Conservation (phyloP, 2,797 vertebrate species). For the Chelon labrosus region DNA sequence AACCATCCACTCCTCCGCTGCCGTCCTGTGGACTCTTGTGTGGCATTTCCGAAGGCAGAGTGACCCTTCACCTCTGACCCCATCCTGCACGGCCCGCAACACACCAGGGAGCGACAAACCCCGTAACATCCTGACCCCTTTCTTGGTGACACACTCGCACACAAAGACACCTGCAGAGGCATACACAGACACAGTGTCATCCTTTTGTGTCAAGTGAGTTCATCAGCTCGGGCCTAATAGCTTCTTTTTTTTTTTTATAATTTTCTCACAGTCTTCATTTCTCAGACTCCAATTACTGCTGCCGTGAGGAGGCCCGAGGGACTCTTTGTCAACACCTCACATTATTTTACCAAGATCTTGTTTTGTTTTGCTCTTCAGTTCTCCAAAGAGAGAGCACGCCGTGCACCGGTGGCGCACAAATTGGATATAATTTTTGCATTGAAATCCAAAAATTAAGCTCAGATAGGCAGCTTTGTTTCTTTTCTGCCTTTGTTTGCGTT, state of each 20-base stretch:
- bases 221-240: constrained; percentile 10
- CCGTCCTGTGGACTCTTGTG: constrained; percentile 33
- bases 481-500: constrained; percentile 29
- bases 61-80: constrained; percentile 75
- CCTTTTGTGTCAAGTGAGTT: constrained; percentile 27
- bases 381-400: constrained; percentile 9
- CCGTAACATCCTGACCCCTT: constrained; percentile 42
- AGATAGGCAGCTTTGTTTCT: constrained; percentile 21
- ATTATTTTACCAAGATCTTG: constrained; percentile 33
- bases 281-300: constrained; percentile 29
- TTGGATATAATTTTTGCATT: background rate
- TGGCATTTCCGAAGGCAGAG: constrained; percentile 40
- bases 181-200: background rate
- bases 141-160: constrained; percentile 22
- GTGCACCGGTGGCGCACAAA: background rate
- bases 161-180: constrained; percentile 19
- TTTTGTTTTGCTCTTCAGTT: constrained; percentile 23
- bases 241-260: constrained; percentile 8
- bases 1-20: constrained; percentile 45
- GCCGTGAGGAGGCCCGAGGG: constrained; percentile 15
- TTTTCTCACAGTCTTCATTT: constrained; percentile 41
- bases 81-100: constrained; percentile 15
- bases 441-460: background rate
- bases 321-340: constrained; percentile 46
- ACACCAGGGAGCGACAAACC: constrained; percentile 63